A percentile compares a stretch with the other conserved stretches of the same genome.
These are phyloP conservation scores for Nomada fucata DNA, from an alignment of 2,888 invertebrate species.

Conservation along the genomic window DNA sequence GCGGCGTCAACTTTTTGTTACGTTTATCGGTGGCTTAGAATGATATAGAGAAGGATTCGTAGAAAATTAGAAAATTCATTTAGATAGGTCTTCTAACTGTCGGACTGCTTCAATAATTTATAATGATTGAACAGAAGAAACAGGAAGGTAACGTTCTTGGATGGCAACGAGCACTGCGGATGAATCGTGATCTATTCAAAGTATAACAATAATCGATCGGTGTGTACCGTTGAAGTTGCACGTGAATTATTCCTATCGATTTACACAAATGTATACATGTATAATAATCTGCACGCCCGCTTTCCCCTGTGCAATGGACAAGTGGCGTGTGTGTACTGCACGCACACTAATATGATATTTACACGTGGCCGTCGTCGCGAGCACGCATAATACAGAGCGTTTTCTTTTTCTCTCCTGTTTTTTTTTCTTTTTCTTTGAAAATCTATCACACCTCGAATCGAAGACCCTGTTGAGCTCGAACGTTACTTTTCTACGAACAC, in stretches of 20 bases:
- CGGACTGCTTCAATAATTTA: neutral
- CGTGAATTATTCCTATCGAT: slow-evolving; percentile 44
- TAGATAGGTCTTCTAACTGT: neutral
- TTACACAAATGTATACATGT: slow-evolving; percentile 46
- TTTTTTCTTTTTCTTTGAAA: neutral
- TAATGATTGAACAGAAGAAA: neutral
- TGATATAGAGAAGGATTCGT: neutral
- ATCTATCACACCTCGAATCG: slow-evolving; percentile 36
- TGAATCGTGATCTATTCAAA: neutral
- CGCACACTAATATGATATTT: slow-evolving; percentile 16
- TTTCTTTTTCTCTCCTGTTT: neutral
- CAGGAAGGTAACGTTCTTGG: too few species aligned
- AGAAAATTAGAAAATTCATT: neutral
- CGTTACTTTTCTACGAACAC: slow-evolving; percentile 16
- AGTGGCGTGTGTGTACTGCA: slow-evolving; percentile 14
- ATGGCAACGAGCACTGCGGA: slow-evolving; percentile 11
- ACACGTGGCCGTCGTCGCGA: slow-evolving; percentile 11
- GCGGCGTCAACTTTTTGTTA: too few species aligned
- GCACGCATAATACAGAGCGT: slow-evolving; percentile 42
- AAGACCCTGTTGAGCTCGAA: slow-evolving; percentile 26
- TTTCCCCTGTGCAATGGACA: slow-evolving; percentile 35
- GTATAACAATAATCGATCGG: slow-evolving; percentile 26
- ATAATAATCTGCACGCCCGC: slow-evolving; percentile 31
- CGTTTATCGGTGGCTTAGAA: neutral
- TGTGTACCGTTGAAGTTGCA: slow-evolving; percentile 43